Percentiles rank a stretch among this genome's conserved stretches.
These are phyloP conservation scores for Stictocephala bisonia DNA, from an alignment of 2,888 invertebrate species.

Conservation along the genomic window DNA sequence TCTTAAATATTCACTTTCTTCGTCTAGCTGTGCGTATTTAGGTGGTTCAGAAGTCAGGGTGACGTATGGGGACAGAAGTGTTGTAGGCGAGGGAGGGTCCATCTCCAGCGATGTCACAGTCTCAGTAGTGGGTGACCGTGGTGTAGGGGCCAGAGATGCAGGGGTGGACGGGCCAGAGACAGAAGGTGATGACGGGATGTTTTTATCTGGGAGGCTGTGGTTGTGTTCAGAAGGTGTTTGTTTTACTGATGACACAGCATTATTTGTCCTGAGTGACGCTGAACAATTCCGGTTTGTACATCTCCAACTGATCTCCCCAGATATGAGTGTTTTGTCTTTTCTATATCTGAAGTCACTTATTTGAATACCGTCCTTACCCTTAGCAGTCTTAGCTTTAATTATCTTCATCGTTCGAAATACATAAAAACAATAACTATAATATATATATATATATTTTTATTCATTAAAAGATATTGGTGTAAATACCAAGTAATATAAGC, in stretches of 20 bases:
- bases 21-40: too few relatives aligned
- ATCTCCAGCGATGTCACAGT: background rate
- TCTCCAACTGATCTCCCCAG: constrained; percentile 9
- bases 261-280: constrained; percentile 1
- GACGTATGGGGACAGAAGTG: background rate
- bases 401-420: too few relatives aligned
- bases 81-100: background rate
- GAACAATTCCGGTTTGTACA: background rate
- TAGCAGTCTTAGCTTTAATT: background rate
- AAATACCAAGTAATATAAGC: too few relatives aligned
- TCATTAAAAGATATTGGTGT: too few relatives aligned
- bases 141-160: background rate
- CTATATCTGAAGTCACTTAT: background rate
- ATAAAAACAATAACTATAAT: too few relatives aligned
- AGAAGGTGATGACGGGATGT: background rate
- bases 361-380: background rate
- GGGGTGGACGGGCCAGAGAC: background rate
- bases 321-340: background rate
- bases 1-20: too few relatives aligned
- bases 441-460: too few relatives aligned
- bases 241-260: background rate
- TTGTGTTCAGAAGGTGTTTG: constrained; percentile 1
- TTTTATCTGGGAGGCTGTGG: background rate
- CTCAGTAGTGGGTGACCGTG: background rate
- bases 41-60: background rate